Percentiles rank a stretch among this genome's conserved stretches.
phyloP scores from a whole-genome alignment of 2,797 vertebrate genomes.

The Myiotriccus ornatus region DNA sequence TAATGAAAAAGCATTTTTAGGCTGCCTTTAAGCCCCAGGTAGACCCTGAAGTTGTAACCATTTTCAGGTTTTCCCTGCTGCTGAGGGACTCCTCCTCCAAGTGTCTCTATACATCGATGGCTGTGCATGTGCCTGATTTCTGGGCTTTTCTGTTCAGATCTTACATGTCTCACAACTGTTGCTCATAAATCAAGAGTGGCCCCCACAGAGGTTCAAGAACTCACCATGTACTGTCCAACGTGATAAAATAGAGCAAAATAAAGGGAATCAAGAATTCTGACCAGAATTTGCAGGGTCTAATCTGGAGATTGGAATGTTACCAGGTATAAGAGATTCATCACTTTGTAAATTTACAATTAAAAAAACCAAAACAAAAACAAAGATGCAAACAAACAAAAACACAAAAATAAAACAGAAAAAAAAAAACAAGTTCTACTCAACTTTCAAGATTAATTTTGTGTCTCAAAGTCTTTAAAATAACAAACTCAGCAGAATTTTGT shows the following conservation, averaged over 20 bases:
- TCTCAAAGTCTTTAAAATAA: background rate
- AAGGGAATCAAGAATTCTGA: background rate
- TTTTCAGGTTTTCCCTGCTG: background rate
- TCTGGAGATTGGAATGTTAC: background rate
- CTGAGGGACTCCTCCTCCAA: background rate
- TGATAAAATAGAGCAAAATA: background rate
- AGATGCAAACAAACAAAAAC: background rate
- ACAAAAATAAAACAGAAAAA: background rate
- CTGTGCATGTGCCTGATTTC: background rate
- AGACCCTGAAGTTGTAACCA: background rate
- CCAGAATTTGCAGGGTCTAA: background rate
- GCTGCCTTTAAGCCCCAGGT: background rate
- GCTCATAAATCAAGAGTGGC: background rate
- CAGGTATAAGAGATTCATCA: background rate
- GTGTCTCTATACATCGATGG: background rate
- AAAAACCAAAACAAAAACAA: background rate
- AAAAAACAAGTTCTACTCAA: background rate
- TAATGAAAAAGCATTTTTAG: conserved; percentile 10
- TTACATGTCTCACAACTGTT: background rate
- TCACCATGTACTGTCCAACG: background rate
- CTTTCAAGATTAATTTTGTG: background rate
- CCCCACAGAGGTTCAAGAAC: background rate
- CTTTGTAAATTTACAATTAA: background rate
- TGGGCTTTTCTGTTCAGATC: background rate
- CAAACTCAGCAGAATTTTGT: background rate